Base-by-base conservation (phyloP, 2,113 vertebrate species). In the Isurus oxyrinchus region DNA sequence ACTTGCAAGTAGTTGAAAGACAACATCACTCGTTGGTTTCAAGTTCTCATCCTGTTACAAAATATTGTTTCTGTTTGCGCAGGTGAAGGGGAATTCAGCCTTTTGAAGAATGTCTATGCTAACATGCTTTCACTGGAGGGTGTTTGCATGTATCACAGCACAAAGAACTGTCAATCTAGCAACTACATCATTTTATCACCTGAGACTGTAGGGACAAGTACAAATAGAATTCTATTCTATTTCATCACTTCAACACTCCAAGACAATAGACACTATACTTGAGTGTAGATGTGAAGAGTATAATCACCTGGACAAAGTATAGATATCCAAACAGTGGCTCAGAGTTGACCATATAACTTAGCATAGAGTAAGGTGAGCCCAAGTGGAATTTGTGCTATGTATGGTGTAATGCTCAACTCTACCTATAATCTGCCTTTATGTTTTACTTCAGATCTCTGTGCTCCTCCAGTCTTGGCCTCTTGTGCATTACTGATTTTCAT, bases 11-110 rank as follows among this genome's bases (percentile, higher is more conserved):
- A 40, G 90, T 63, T 94, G 90, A 94, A 63, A 94, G 90, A 94
- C 90, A 40, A 61, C 90, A 94, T 63, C 90, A 40, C n/a, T 94
- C 61, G 5, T 63, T 63, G 90, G 90, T 63, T 94, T 94, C 90
- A 94, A 40, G 59, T 94, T 94, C 90, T 94, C 90, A 63, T 94
- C 16, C 90, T 94, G 59, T 94, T 94, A 63, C 90, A 94, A 94
- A 94, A 63, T 63, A 40, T 63, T 63, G 90, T 61, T 63, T 94
- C 90, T 94, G 90, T 94, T 94, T 94, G 90, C n/a, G n/a, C 90
- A 94, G 90, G 90, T 94, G 90, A n/a, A 63, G 59, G 57, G 88
- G 88, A 91, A 91, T 59, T 91, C 88, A 91, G 55, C 55, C 88
- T 91, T 84, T 44, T 8, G 90, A 94, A 94, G 90, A 94, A 94